Evolutionary conservation across 2,113 vertebrate species (phyloP), one percentile per base, ranked within the genome.

Genomic region (Sinocyclocheilus anophthalmus): DNA sequence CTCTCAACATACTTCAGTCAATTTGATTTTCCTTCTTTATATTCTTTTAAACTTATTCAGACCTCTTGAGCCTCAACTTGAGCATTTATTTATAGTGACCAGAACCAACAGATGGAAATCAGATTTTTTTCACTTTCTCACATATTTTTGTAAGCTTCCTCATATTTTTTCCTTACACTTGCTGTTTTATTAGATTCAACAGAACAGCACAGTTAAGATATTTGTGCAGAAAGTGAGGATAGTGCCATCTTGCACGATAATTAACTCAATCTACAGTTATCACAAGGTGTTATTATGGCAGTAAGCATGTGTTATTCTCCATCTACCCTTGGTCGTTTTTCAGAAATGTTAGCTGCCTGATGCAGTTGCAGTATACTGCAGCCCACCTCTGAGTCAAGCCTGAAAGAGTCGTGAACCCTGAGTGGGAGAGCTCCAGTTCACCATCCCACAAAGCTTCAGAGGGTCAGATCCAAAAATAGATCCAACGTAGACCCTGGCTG

Each of bases 31-130:
- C 13, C 12, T 11, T 22, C 50, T 57, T 26, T 33, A 7, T 12
- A 50, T 76, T 83, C 42, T 37, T 78, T 6, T 77, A 16, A 77
- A 42, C 30, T 50, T 22, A 50, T 76, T 87, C 65, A 78, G 75
- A 83, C n/a, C 24, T 76, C 16, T 8, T 55, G 16, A 39, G 55
- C 26, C 9, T 82, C 26, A 69, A 12, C 57, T 78, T 73, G 3
- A 24, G 63, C 55, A 61, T 61, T 33, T 42, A 61, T n/a, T 55
- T 16, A 9, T 7, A n/a, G 33, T 5, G 33, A 61, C 22, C 57
- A 39, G 22, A 80, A 24, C 20, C 57, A 80, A 80, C 55, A 78
- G 53, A 11, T 33, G 5, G 48, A 59, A 55, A 26, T 77, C 5
- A 3, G 10, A 37, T 78, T 59, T 48, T 48, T 10, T 11, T 12